phyloP scores from a whole-genome alignment of 1,140 invertebrate species.

The Drosophila parabipectinata region DNA sequence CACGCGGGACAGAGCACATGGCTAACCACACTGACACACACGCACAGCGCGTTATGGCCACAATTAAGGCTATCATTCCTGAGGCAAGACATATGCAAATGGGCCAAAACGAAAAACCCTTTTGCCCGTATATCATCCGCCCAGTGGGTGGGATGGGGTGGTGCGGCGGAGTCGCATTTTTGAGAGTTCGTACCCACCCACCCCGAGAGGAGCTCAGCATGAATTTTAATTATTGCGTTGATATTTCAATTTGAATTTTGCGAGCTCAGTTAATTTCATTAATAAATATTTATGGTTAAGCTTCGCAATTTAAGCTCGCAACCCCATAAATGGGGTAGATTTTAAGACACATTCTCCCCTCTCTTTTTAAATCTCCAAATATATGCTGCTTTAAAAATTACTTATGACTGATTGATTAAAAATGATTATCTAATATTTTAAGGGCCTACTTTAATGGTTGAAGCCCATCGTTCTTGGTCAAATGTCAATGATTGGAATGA shows the following conservation, averaged over 20 bases:
- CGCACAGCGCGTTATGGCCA: conserved; percentile 52
- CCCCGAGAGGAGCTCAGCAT: conserved; percentile 33
- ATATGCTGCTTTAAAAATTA: neutral
- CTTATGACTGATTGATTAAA: neutral
- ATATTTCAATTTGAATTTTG: conserved; percentile 74
- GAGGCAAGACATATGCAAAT: conserved; percentile 70
- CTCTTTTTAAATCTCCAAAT: neutral
- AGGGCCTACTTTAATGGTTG: neutral
- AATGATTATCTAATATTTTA: neutral
- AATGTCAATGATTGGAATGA: conserved; percentile 39
- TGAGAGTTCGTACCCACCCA: neutral
- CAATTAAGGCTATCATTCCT: conserved; percentile 72
- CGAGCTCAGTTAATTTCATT: conserved; percentile 75
- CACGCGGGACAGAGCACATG: conserved; percentile 30
- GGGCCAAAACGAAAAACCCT: conserved; percentile 39
- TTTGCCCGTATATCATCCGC: conserved; percentile 37
- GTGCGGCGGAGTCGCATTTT: conserved; percentile 40
- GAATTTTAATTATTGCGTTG: conserved; percentile 78
- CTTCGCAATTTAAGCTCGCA: conserved; percentile 24
- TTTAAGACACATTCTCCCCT: neutral
- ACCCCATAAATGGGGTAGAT: conserved; percentile 7
- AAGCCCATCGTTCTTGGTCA: conserved; percentile 68
- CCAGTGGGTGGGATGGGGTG: conserved; percentile 14
- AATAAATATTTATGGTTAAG: conserved; percentile 79
- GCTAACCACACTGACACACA: conserved; percentile 28